Conservation (phyloP, 2,888 invertebrate species). For the Eupithecia tripunctaria region DNA sequence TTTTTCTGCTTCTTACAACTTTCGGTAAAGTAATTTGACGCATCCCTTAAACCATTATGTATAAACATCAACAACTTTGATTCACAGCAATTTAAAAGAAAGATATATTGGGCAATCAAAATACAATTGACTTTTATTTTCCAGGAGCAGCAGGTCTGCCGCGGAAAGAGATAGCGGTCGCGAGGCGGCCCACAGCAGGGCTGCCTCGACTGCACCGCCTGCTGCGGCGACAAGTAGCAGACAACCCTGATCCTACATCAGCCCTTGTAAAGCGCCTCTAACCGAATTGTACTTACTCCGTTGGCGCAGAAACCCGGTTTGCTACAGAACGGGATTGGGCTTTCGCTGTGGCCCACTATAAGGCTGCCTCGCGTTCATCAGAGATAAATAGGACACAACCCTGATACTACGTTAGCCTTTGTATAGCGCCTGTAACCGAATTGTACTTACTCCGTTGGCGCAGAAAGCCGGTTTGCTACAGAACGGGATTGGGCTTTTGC, state of each 20-base stretch:
- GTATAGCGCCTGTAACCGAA: not conserved
- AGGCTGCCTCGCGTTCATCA: too few species aligned
- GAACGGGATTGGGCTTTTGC: not conserved
- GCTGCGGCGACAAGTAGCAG: constrained; percentile 73
- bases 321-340: constrained; percentile 56
- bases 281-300: not conserved
- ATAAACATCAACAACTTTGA: too few species aligned
- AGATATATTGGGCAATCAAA: too few species aligned
- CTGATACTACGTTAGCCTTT: not conserved
- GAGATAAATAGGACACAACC: not conserved
- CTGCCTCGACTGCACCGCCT: constrained; percentile 84
- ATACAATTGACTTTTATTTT: too few species aligned
- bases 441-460: not conserved
- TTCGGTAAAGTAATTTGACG: too few species aligned
- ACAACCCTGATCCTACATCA: constrained; percentile 15
- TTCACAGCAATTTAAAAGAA: too few species aligned
- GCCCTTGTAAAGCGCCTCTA: constrained; percentile 38
- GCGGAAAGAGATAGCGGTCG: constrained; percentile 84
- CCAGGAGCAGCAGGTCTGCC: constrained; percentile 73
- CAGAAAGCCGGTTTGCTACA: not conserved
- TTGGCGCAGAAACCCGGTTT: not conserved
- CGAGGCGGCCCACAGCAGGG: constrained; percentile 76
- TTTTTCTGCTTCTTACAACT: too few species aligned
- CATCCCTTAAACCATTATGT: too few species aligned
- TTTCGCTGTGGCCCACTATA: not conserved